Base-by-base conservation (phyloP, 2,113 vertebrate genomes). In the Turdus rufiventris region DNA sequence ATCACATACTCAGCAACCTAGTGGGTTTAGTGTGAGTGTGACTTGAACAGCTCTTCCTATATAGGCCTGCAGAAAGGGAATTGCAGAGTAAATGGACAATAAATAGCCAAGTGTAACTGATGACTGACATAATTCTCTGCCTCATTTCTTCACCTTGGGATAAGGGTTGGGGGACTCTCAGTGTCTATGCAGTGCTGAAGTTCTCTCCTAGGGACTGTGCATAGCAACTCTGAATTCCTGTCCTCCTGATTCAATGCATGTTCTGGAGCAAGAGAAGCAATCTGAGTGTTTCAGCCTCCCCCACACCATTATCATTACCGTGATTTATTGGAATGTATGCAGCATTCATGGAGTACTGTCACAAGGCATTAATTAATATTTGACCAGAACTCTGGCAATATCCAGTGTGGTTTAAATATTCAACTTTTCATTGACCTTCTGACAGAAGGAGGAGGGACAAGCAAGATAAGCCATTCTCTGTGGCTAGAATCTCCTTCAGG, bases 1-100 rank as follows among this genome's bases (percentile, higher is more conserved):
- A 85, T 86, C 47, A 40, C 66, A 63, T 28, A 31, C 43, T 94
- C 74, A 65, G 38, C 66, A 94, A 33, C 31, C 71, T 70, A 40
- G 18, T 57, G 71, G n/a, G 6, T 66, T 43, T 63, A 60, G n/a
- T 18, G 34, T 75, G 70, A 85, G 17, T 23, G 16, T 12, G 11
- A 68, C 31, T 72, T 33, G 48, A 68, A 50, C 34, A 67, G 21
- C n/a, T 47, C 29, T 34, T 60, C 43, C 50, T 33, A 18, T 7
- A 25, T 6, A 34, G 54, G 42, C 24, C 54, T 56, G 18, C 47
- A 56, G 56, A 36, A 65, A 75, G 66, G 14, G 26, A 88, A 68
- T 12, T 62, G 10, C 40, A 70, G 34, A 14, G 28, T 56, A 25
- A 82, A 88, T 54, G 11, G 14, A 9, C 31, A 85, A 72, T 28